Conservation (phyloP, 2,888 invertebrate species). For the Heteromurus nitidus region DNA sequence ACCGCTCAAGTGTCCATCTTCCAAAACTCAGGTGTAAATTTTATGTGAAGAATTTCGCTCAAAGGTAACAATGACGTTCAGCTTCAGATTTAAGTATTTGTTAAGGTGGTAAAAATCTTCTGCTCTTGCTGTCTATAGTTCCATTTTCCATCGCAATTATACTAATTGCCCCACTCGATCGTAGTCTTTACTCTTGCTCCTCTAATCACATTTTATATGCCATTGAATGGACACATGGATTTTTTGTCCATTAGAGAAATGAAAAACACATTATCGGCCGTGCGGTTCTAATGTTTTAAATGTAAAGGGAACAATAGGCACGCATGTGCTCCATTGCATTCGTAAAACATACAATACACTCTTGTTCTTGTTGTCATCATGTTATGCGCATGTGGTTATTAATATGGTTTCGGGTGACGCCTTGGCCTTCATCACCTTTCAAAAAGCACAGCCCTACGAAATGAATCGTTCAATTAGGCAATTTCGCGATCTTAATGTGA, state of each 20-base stretch:
- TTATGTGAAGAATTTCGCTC: too few species aligned
- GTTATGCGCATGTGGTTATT: background rate
- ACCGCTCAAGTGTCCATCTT: too few species aligned
- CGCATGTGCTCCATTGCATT: background rate
- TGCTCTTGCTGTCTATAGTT: too few species aligned
- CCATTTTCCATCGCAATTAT: conserved; percentile 52
- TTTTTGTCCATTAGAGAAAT: conserved; percentile 41
- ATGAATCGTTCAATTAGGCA: conserved; percentile 11
- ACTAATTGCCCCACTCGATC: conserved; percentile 54
- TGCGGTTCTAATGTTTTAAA: too few species aligned
- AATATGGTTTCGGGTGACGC: conserved; percentile 21
- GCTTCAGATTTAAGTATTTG: too few species aligned
- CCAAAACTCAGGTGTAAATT: too few species aligned
- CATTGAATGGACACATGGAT: background rate
- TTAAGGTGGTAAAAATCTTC: too few species aligned
- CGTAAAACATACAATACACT: too few species aligned
- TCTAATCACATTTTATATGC: too few species aligned
- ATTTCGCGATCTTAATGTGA: conserved; percentile 12
- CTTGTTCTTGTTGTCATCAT: background rate
- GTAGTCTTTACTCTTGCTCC: too few species aligned
- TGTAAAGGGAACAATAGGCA: too few species aligned
- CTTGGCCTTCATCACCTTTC: conserved; percentile 11
- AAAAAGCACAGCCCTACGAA: background rate
- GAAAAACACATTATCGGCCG: background rate
- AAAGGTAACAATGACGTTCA: too few species aligned